Percentiles rank a stretch among this genome's conserved stretches.
Conservation (phyloP, 2,888 invertebrate species). For the Steinernema scapterisci region DNA sequence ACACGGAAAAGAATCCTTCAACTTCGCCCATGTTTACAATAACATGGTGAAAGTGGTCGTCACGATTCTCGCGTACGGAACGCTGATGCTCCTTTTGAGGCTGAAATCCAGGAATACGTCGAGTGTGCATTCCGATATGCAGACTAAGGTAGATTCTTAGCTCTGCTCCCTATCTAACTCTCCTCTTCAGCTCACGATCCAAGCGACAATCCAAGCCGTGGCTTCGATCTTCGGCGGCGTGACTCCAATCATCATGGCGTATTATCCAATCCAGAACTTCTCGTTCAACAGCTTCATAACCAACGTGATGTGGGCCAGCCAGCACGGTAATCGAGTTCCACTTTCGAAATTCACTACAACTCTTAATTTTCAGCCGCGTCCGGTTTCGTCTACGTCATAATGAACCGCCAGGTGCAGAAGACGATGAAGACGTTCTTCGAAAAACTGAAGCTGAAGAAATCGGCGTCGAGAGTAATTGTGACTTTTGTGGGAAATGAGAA, state of each 20-base stretch:
- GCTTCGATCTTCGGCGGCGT: not conserved
- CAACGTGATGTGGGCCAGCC: not conserved
- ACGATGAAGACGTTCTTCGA: not conserved
- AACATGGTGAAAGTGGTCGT: not conserved
- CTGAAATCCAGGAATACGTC: not conserved
- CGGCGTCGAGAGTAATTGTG: not conserved
- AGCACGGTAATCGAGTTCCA: not conserved
- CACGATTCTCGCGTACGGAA: not conserved
- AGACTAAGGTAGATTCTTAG: not conserved
- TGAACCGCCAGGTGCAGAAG: not conserved
- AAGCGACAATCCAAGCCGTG: not conserved
- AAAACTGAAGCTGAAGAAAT: not conserved
- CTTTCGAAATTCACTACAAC: too few relatives aligned
- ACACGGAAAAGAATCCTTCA: not conserved
- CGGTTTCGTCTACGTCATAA: not conserved
- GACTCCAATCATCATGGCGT: conserved; percentile 4
- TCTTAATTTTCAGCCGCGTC: not conserved
- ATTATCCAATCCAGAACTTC: not conserved
- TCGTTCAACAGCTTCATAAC: not conserved
- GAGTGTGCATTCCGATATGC: not conserved
- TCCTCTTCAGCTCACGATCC: not conserved
- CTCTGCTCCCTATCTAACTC: not conserved
- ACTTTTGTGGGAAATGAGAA: not conserved
- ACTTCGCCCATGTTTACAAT: not conserved
- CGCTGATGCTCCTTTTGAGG: not conserved